These are phyloP conservation scores for Dinothrombium tinctorium DNA, from an alignment of 1,140 invertebrate genomes.

Conservation along the genomic window DNA sequence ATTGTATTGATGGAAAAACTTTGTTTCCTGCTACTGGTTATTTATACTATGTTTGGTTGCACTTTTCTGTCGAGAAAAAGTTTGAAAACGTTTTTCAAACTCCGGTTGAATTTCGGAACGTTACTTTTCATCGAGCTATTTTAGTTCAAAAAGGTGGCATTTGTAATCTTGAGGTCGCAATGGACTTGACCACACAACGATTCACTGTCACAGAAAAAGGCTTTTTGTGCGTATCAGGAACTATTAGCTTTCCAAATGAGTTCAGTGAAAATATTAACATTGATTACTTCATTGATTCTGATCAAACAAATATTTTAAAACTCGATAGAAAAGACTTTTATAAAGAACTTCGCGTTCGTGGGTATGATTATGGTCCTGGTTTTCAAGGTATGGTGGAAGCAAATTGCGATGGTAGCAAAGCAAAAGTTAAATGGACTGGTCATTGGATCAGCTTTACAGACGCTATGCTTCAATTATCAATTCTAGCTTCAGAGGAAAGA, in stretches of 20 bases:
- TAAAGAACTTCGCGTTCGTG: constrained; percentile 70
- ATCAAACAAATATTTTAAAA: constrained; percentile 20
- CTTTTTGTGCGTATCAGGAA: constrained; percentile 50
- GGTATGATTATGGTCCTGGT: constrained; percentile 66
- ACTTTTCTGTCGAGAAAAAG: too few relatives aligned
- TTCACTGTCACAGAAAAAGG: constrained; percentile 79
- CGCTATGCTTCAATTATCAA: constrained; percentile 27
- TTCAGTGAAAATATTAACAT: neutral
- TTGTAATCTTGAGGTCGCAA: neutral
- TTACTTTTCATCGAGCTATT: constrained; percentile 69
- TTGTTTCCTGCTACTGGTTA: constrained; percentile 88
- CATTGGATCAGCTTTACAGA: constrained; percentile 31
- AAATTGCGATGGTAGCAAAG: constrained; percentile 12
- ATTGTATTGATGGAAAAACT: constrained; percentile 73
- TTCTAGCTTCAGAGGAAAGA: constrained; percentile 19
- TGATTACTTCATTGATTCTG: constrained; percentile 8
- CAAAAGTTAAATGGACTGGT: constrained; percentile 21
- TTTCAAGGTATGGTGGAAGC: constrained; percentile 17
- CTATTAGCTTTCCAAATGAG: neutral
- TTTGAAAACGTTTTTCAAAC: too few relatives aligned
- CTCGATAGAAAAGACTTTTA: constrained; percentile 45
- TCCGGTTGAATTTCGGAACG: constrained; percentile 59
- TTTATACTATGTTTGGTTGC: constrained; percentile 28
- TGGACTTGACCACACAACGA: constrained; percentile 24
- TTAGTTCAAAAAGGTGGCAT: constrained; percentile 31